A percentile compares a stretch with the other conserved stretches of the same genome.
These are phyloP conservation scores for Columba livia DNA, from an alignment of 2,113 vertebrate species.

Conservation along the genomic window DNA sequence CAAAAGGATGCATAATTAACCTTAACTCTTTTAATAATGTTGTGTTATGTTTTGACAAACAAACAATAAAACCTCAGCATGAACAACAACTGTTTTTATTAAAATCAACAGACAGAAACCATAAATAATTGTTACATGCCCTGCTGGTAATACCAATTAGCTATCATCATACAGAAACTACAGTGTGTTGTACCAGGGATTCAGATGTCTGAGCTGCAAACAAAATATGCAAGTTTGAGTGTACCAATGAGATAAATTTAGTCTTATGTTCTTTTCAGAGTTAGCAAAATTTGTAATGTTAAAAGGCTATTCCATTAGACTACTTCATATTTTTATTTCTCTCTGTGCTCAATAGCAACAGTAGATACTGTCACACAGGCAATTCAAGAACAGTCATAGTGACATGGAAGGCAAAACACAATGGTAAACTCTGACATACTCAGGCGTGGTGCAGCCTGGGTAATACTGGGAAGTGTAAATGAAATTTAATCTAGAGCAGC, in stretches of 20 bases:
- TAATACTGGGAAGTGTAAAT: neutral
- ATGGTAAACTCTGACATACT: neutral
- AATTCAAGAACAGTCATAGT: neutral
- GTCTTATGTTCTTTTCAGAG: neutral
- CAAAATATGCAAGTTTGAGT: neutral
- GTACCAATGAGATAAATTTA: neutral
- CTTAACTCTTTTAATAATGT: conserved; percentile 11
- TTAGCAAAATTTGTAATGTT: neutral
- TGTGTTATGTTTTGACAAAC: conserved; percentile 41
- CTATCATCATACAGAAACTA: conserved; percentile 14
- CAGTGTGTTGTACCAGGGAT: neutral
- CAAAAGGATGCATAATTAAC: conserved; percentile 43
- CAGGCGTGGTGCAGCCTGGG: neutral
- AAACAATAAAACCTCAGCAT: conserved; percentile 39
- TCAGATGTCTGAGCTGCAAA: neutral
- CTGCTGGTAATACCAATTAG: conserved; percentile 48
- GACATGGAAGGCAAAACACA: neutral
- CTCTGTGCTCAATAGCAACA: neutral
- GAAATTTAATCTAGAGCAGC: neutral
- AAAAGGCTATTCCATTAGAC: neutral
- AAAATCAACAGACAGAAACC: conserved; percentile 50
- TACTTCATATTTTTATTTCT: neutral
- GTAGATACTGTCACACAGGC: neutral
- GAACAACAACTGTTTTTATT: conserved; percentile 38
- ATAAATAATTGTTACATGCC: conserved; percentile 54